phyloP scores from a whole-genome alignment of 2,113 vertebrate species.

The Xenopus borealis region DNA sequence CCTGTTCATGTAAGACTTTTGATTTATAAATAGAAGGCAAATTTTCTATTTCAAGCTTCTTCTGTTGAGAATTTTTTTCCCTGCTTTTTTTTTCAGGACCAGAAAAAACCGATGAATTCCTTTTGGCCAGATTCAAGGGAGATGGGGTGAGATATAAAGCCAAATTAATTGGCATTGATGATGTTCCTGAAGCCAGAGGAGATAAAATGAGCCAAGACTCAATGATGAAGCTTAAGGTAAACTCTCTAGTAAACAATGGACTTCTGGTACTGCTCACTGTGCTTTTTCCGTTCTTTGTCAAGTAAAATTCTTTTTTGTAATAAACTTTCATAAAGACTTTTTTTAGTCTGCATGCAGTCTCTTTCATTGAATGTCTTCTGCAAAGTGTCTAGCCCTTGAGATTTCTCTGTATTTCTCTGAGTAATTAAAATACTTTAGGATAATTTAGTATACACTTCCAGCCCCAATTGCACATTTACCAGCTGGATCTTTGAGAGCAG shows the following conservation, averaged over 20 bases:
- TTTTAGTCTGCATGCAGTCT: background rate
- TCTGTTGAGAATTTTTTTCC: no score
- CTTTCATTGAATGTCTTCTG: background rate
- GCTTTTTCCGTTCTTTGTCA: no score
- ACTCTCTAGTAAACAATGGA: background rate
- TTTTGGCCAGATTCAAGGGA: slow-evolving; percentile 87
- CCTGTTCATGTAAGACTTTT: no score
- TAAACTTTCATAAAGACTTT: background rate
- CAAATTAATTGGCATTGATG: slow-evolving; percentile 91
- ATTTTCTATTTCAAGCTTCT: no score
- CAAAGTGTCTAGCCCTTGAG: background rate
- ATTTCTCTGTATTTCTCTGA: no score
- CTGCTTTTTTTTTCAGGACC: slow-evolving; percentile 57
- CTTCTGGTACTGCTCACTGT: no score
- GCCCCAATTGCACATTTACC: no score
- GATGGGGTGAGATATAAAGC: slow-evolving; percentile 93
- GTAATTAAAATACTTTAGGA: no score
- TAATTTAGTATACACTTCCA: no score
- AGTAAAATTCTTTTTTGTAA: background rate
- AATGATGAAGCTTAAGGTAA: slow-evolving; percentile 98
- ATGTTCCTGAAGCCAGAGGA: slow-evolving; percentile 86
- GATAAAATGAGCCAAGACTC: slow-evolving; percentile 98
- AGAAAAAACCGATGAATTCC: slow-evolving; percentile 90
- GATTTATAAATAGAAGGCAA: no score
- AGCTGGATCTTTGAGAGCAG: no score